These are phyloP conservation scores for Lytechinus variegatus DNA, from an alignment of 35 echinoderm and acorn worm genomes.

Conservation along the genomic window DNA sequence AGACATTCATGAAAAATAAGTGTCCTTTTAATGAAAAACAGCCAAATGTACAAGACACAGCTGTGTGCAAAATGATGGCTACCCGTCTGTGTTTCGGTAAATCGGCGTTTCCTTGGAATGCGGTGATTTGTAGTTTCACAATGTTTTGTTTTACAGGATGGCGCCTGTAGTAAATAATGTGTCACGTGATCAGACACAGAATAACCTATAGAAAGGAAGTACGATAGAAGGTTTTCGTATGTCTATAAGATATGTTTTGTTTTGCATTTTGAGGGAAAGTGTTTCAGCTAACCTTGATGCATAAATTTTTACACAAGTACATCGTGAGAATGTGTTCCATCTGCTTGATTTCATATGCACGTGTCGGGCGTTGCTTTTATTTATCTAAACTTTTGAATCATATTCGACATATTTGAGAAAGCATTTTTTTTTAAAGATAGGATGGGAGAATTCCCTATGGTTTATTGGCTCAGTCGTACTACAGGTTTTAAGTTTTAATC, in stretches of 20 bases:
- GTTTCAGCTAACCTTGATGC: too few species aligned
- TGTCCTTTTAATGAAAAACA: not conserved
- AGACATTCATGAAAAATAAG: not conserved
- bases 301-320: too few species aligned
- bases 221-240: not conserved
- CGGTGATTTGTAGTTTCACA: not conserved
- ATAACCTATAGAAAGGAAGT: not conserved
- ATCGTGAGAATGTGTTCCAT: too few species aligned
- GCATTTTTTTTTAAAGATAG: too few species aligned
- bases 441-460: too few species aligned
- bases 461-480: too few species aligned
- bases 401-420: too few species aligned
- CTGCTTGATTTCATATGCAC: too few species aligned
- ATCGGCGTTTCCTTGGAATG: slow-evolving; percentile 1
- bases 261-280: too few species aligned
- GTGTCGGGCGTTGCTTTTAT: too few species aligned
- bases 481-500: too few species aligned
- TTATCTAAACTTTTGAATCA: too few species aligned
- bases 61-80: not conserved
- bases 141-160: not conserved
- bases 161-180: not conserved
- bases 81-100: not conserved
- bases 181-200: not conserved
- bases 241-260: not conserved
- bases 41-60: not conserved